Percentiles rank a stretch among this genome's conserved stretches.
phyloP scores from a whole-genome alignment of 1,140 invertebrate species.

The Atta cephalotes region DNA sequence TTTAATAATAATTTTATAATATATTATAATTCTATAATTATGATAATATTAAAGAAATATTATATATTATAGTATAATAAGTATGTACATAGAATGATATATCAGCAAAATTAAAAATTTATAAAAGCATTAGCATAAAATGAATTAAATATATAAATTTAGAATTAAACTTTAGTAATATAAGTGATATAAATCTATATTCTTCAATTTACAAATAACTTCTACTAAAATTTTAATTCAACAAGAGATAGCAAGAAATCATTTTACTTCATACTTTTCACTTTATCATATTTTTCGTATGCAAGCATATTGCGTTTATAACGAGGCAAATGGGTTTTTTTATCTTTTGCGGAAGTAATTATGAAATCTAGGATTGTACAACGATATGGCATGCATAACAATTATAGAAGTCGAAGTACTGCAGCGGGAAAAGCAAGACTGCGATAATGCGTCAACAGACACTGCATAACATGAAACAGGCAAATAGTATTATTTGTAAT shows the following conservation, averaged over 20 bases:
- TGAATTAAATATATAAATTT: slow-evolving; percentile 20
- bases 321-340: slow-evolving; percentile 11
- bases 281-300: not conserved
- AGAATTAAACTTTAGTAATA: slow-evolving; percentile 11
- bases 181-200: not conserved
- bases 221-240: slow-evolving; percentile 21
- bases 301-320: slow-evolving; percentile 13
- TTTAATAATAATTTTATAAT: slow-evolving; percentile 26
- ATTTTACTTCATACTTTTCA: slow-evolving; percentile 6
- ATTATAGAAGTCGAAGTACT: slow-evolving; percentile 62
- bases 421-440: slow-evolving; percentile 56
- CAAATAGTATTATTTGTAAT: slow-evolving; percentile 4
- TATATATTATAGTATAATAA: not conserved
- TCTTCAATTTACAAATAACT: not conserved
- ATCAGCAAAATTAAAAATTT: not conserved
- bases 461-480: not conserved
- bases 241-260: not conserved
- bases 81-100: not conserved
- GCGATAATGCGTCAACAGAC: slow-evolving; percentile 24
- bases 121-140: not conserved
- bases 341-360: slow-evolving; percentile 67
- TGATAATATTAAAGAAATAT: not conserved
- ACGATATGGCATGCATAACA: slow-evolving; percentile 68
- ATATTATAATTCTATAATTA: not conserved
- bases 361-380: slow-evolving; percentile 66